These are phyloP conservation scores for Nasonia oneida DNA, from an alignment of 2,888 invertebrate genomes.

Conservation along the genomic window DNA sequence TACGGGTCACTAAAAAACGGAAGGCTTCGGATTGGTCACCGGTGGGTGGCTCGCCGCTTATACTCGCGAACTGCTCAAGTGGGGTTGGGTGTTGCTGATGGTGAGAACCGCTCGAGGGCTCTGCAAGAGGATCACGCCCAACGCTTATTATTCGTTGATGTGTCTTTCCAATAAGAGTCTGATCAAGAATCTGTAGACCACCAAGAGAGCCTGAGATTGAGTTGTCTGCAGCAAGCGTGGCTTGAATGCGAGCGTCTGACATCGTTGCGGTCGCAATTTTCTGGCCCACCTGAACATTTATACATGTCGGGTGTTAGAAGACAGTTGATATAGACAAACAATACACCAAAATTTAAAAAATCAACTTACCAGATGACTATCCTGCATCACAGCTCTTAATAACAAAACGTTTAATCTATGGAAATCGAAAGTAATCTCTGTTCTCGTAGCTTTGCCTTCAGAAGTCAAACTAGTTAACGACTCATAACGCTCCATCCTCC, in stretches of 20 bases:
- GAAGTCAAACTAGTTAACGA: constrained; percentile 71
- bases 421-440: constrained; percentile 95
- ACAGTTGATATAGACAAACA: neutral
- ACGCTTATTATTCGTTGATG: constrained; percentile 93
- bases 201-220: constrained; percentile 92
- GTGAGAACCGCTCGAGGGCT: constrained; percentile 69
- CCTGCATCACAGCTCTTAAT: constrained; percentile 88
- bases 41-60: constrained; percentile 51
- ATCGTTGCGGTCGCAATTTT: constrained; percentile 97
- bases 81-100: constrained; percentile 47
- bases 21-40: constrained; percentile 78
- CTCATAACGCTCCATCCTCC: constrained; percentile 69
- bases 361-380: constrained; percentile 82
- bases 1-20: constrained; percentile 80
- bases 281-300: constrained; percentile 80
- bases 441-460: constrained; percentile 79
- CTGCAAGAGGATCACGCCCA: constrained; percentile 87
- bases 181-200: constrained; percentile 93
- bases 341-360: neutral
- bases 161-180: constrained; percentile 90
- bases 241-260: constrained; percentile 93
- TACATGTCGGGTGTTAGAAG: neutral
- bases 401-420: constrained; percentile 93
- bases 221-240: constrained; percentile 84
- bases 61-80: constrained; percentile 74